A percentile compares a stretch with the other conserved stretches of the same genome.
These are phyloP conservation scores for Lithosia quadra DNA, from an alignment of 2,888 invertebrate species.

Conservation along the genomic window DNA sequence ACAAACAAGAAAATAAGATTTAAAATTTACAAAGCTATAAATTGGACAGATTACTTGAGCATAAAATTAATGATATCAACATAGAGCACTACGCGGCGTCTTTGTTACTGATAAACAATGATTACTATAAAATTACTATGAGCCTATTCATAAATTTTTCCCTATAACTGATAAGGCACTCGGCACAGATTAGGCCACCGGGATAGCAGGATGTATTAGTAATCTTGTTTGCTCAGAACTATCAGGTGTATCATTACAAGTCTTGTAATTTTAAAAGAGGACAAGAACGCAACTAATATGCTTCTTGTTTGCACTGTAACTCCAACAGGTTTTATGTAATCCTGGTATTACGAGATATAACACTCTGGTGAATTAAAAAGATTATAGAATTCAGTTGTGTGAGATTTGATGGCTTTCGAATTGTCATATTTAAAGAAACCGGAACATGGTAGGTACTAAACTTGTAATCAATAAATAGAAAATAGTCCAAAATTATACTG, in stretches of 20 bases:
- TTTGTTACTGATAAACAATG: constrained; percentile 67
- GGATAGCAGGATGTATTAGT: constrained; percentile 81
- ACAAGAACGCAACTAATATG: constrained; percentile 43
- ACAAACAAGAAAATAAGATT: background rate
- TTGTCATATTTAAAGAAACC: constrained; percentile 14
- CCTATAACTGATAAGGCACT: constrained; percentile 73
- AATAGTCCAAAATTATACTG: too few species aligned
- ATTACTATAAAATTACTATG: constrained; percentile 57
- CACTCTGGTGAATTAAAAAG: constrained; percentile 16
- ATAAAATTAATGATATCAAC: constrained; percentile 43
- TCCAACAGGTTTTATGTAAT: constrained; percentile 31
- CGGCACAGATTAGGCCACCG: constrained; percentile 79
- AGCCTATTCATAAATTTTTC: constrained; percentile 78
- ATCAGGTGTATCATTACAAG: constrained; percentile 69
- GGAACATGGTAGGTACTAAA: background rate
- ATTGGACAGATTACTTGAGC: constrained; percentile 36
- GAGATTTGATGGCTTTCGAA: constrained; percentile 4
- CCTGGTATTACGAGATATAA: constrained; percentile 15
- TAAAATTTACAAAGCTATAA: constrained; percentile 12
- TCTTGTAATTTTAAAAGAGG: constrained; percentile 51
- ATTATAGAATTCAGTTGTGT: constrained; percentile 14
- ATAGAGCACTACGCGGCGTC: constrained; percentile 56
- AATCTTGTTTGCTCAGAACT: constrained; percentile 77
- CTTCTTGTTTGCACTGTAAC: constrained; percentile 45
- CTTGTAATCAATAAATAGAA: too few species aligned